Evolutionary conservation across 2,113 vertebrate species (phyloP), one percentile per base, ranked within the genome.

Genomic region (Pedionomus torquatus): DNA sequence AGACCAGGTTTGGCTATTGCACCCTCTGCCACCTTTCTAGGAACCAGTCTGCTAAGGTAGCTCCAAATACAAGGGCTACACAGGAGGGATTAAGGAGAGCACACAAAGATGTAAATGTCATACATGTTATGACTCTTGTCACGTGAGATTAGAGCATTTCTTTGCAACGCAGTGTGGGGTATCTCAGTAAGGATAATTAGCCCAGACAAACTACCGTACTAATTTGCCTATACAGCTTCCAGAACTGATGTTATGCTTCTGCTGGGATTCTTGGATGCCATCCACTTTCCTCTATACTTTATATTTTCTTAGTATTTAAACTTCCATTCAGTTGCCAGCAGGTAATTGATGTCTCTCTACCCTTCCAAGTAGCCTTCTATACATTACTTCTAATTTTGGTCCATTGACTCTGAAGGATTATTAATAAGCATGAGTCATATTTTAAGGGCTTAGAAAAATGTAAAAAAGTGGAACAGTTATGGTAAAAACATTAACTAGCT

Each of bases 211-310:
- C 48, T 55, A 64, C 72, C 7, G 1, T 68, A 28, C 72, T 94
- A 89, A 95, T 95, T 95, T 87, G 83, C 61, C 44, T 68, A 44
- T 51, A 39, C 39, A 81, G 51, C 64, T 91, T 87, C 77, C 80
- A 91, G 71, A 91, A 75, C 30, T 74, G 64, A 81, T 86, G 86
- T 87, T 87, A 71, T 78, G 72, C 58, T 49, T 3, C 33, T 83
- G 87, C 81, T 13, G 20, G 30, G 55, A 69, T 82, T 65, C 48
- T 92, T 94, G 89, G 72, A 75, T 79, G 83, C 3, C 52, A 49
- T 79, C 69, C 75, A 91, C 78, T 60, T 89, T 77, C 46, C 26
- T 49, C 46, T 79, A 13, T n/a, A 17, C 13, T 39, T 69, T 31
- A 13, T 26, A 43, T 96, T 87, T 93, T 83, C 71, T 89, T 76